A percentile compares a stretch with the other conserved stretches of the same genome.
Evolutionary conservation across 2,888 invertebrate species (phyloP).

Genomic region (Biston betularia): DNA sequence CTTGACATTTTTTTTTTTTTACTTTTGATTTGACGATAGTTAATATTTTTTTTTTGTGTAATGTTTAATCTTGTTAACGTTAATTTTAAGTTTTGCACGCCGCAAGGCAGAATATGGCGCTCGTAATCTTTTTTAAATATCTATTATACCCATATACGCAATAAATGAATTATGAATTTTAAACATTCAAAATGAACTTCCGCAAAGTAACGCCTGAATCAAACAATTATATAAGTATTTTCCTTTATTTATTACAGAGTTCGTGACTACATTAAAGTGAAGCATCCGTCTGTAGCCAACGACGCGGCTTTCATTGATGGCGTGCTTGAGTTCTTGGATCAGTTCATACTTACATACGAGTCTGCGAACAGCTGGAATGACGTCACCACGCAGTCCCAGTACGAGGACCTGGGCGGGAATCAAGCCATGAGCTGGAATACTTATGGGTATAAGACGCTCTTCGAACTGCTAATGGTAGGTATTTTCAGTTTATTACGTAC

Average conservation of each 20-base stretch:
- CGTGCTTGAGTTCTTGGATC: slow-evolving; percentile 57
- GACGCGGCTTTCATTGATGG: slow-evolving; percentile 58
- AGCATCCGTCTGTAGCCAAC: slow-evolving; percentile 50
- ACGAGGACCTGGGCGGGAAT: slow-evolving; percentile 56
- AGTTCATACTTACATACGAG: slow-evolving; percentile 60
- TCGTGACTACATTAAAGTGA: slow-evolving; percentile 51
- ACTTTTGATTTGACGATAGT: too few relatives aligned
- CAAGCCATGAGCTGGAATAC: slow-evolving; percentile 65
- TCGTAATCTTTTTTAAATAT: too few relatives aligned
- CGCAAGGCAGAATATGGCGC: too few relatives aligned
- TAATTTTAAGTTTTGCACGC: too few relatives aligned
- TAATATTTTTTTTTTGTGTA: too few relatives aligned
- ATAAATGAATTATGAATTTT: too few relatives aligned
- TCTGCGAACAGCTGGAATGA: slow-evolving; percentile 66
- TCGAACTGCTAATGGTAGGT: slow-evolving; percentile 59
- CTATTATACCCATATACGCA: too few relatives aligned
- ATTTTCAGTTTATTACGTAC: not conserved
- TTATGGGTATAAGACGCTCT: slow-evolving; percentile 64
- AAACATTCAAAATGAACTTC: too few relatives aligned
- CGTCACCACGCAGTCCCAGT: slow-evolving; percentile 54
- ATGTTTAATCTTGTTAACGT: too few relatives aligned
- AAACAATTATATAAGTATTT: too few relatives aligned
- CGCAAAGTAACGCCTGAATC: too few relatives aligned
- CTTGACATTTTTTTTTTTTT: too few relatives aligned
- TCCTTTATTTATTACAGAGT: slow-evolving; percentile 51